phyloP scores from a whole-genome alignment of 2,113 vertebrate species.

The Gavia stellata region DNA sequence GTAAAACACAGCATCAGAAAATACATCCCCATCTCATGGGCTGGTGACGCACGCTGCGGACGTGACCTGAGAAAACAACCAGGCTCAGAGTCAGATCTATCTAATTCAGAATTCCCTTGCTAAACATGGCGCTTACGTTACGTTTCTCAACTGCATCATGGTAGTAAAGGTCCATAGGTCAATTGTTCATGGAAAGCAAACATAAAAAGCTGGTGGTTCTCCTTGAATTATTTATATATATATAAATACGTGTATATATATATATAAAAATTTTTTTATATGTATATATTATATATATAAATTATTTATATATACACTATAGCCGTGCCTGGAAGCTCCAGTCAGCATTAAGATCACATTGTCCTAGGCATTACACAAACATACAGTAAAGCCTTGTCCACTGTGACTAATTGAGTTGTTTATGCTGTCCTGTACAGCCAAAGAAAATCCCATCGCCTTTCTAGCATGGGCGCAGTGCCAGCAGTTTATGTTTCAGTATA shows the following conservation, averaged over 20 bases:
- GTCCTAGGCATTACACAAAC: background rate
- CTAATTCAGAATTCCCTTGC: slow-evolving; percentile 15
- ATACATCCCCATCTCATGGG: background rate
- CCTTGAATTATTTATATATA: background rate
- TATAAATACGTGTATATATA: fast-evolving
- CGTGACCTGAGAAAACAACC: background rate
- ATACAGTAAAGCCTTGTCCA: background rate
- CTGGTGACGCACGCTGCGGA: background rate
- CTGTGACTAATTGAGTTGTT: background rate
- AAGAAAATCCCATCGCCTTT: background rate
- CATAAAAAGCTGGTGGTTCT: background rate
- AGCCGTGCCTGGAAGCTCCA: background rate
- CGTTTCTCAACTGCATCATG: background rate
- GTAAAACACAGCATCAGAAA: background rate
- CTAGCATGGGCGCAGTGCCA: background rate
- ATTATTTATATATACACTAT: background rate
- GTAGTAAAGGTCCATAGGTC: background rate
- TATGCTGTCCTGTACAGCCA: background rate
- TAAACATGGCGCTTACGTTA: background rate
- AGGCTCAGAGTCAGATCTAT: background rate
- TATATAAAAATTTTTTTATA: no score
- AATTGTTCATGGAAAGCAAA: background rate
- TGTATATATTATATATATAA: no score
- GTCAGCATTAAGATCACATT: background rate
- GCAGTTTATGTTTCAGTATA: background rate